A percentile compares a stretch with the other conserved stretches of the same genome.
Conservation (phyloP, 2,797 vertebrate species). For the Xyrichtys novacula region DNA sequence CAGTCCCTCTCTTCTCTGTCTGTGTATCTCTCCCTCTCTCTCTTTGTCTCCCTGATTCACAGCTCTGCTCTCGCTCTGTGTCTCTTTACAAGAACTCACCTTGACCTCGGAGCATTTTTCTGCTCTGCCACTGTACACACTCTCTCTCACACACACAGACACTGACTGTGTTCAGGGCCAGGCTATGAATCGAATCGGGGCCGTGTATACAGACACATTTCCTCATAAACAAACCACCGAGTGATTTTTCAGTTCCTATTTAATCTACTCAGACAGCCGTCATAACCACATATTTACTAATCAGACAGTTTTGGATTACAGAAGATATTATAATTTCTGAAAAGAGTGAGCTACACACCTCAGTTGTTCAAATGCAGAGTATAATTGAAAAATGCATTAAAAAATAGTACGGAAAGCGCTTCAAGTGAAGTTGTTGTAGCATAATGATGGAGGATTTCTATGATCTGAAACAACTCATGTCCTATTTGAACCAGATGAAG, state of each 20-base stretch:
- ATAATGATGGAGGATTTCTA: too few relatives aligned
- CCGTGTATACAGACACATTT: constrained; percentile 21
- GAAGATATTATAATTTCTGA: too few relatives aligned
- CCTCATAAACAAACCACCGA: constrained; percentile 28
- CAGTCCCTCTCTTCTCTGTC: constrained; percentile 47
- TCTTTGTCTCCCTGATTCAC: background rate
- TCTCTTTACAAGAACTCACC: constrained; percentile 54
- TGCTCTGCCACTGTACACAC: constrained; percentile 18
- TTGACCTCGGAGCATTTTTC: constrained; percentile 58
- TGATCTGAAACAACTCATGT: too few relatives aligned
- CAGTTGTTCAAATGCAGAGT: too few relatives aligned
- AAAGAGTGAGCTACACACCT: too few relatives aligned
- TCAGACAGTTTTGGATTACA: background rate
- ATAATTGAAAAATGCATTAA: too few relatives aligned
- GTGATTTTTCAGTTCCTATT: constrained; percentile 38
- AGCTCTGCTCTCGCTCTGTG: constrained; percentile 27
- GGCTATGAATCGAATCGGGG: constrained; percentile 1
- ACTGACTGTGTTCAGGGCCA: constrained; percentile 22
- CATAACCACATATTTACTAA: background rate
- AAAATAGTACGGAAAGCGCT: too few relatives aligned
- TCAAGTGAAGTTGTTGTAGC: too few relatives aligned
- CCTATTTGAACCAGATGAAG: too few relatives aligned
- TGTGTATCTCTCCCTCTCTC: constrained; percentile 19
- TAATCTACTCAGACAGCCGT: background rate
- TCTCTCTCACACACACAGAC: too few relatives aligned